Base-by-base conservation (phyloP, 2,113 vertebrate species). In the Prionailurus bengalensis region DNA sequence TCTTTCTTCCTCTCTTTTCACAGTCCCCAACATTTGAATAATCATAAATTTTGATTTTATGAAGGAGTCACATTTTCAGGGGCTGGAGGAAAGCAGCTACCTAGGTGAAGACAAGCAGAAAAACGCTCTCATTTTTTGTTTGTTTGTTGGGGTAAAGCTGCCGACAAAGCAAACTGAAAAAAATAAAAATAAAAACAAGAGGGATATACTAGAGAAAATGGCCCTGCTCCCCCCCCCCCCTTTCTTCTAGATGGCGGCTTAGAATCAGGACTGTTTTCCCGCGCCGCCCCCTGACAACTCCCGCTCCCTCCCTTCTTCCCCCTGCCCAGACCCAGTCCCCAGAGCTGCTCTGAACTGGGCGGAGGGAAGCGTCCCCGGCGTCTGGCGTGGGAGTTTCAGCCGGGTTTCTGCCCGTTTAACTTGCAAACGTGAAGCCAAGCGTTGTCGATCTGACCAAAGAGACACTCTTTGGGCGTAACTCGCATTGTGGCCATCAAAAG, bases 1-100 rank as follows among this genome's bases (percentile, higher is more conserved):
- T 99, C 99, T 99, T 99, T 99, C 98, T 99, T 99, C 98, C 98
- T 98, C 98, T 98, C 99, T 99, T 99, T 99, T 99, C 99, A 99
- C 98, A 99, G 98, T 98, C 97, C 92, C 93, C 98, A 99, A 98
- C 98, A 99, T 99, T 99, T 99, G 98, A 99, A 99, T 99, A 98
- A 99, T 99, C 99, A 99, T 99, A 99, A 99, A 99, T 99, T 99
- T 99, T 98, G 98, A 98, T 99, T 99, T 99, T 98, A 98, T 98
- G 98, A 98, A 98, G 97, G 97, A 95, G 98, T 98, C 98, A 98
- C 98, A 91, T 98, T 98, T 98, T 97, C 98, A 89, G 97, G 23
- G 86, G 68, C 98, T 98, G 78, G 53, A 95, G 97, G 96, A 96
- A 97, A 97, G 96, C 98, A 97, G 96, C 95, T 98, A 98, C 98